Conservation (phyloP, 2,797 vertebrate species). For the Sebastes ruberrimus region DNA sequence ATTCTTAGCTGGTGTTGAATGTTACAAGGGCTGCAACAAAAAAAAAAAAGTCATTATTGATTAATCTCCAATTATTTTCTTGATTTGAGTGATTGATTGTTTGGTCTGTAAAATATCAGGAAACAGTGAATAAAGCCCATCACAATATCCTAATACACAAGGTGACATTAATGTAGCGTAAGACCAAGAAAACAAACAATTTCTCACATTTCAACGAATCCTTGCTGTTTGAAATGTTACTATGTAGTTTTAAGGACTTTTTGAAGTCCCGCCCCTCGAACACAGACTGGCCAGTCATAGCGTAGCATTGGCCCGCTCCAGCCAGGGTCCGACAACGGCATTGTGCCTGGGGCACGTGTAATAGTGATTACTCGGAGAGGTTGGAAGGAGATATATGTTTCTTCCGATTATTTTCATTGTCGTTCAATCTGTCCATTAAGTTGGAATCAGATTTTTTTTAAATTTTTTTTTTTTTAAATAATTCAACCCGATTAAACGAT, state of each 20-base stretch:
- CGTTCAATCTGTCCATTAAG: too few species aligned
- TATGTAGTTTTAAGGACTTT: background rate
- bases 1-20: background rate
- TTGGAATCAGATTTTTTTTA: too few species aligned
- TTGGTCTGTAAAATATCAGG: background rate
- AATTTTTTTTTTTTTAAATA: too few species aligned
- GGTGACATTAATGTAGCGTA: background rate
- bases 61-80: too few species aligned
- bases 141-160: background rate
- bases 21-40: too few species aligned
- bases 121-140: background rate
- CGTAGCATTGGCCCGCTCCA: background rate
- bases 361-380: background rate
- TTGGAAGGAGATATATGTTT: background rate
- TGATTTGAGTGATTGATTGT: background rate
- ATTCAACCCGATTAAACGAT: too few species aligned
- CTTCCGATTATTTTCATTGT: background rate
- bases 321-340: rapidly evolving
- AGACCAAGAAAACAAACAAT: background rate
- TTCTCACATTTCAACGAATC: background rate
- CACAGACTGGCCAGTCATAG: background rate
- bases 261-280: background rate
- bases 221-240: background rate
- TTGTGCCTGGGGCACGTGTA: background rate
- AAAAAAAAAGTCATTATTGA: too few species aligned